Evolutionary conservation across 2,888 invertebrate species (phyloP).

Genomic region (Athrips mouffetella): DNA sequence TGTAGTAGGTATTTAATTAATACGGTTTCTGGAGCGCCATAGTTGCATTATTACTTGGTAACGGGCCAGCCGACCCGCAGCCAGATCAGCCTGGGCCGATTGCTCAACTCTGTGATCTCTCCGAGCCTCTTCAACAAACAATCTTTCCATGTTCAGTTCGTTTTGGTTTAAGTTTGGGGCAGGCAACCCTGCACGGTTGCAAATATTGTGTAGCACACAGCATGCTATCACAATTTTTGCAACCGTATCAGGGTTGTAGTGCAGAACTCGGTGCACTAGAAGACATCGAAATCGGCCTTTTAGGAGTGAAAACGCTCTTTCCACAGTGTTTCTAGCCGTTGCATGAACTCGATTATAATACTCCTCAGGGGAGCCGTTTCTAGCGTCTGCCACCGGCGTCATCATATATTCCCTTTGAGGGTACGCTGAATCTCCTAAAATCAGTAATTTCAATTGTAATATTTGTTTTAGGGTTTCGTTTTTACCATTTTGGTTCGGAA

Average conservation of each 20-base stretch:
- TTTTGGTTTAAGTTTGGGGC: not conserved
- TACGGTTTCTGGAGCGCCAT: too few relatives aligned
- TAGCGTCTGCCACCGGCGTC: conserved; percentile 12
- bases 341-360: conserved; percentile 9
- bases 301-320: conserved; percentile 11
- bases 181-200: conserved; percentile 1
- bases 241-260: conserved; percentile 12
- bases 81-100: too few relatives aligned
- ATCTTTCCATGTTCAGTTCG: not conserved
- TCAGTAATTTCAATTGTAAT: too few relatives aligned
- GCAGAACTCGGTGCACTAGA: conserved; percentile 13
- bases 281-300: conserved; percentile 15
- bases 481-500: too few relatives aligned
- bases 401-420: conserved; percentile 13
- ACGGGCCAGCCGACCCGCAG: too few relatives aligned
- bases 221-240: conserved; percentile 15
- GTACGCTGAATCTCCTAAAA: conserved; percentile 19
- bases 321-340: conserved; percentile 10
- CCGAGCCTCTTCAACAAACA: not conserved
- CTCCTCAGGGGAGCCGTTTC: conserved; percentile 3
- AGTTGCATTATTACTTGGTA: too few relatives aligned
- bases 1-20: too few relatives aligned
- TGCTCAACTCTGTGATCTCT: too few relatives aligned
- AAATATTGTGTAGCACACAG: conserved; percentile 16
- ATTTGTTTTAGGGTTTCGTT: too few relatives aligned